Evolutionary conservation across 2,888 invertebrate species (phyloP).

Genomic region (Leucophenga maculata): DNA sequence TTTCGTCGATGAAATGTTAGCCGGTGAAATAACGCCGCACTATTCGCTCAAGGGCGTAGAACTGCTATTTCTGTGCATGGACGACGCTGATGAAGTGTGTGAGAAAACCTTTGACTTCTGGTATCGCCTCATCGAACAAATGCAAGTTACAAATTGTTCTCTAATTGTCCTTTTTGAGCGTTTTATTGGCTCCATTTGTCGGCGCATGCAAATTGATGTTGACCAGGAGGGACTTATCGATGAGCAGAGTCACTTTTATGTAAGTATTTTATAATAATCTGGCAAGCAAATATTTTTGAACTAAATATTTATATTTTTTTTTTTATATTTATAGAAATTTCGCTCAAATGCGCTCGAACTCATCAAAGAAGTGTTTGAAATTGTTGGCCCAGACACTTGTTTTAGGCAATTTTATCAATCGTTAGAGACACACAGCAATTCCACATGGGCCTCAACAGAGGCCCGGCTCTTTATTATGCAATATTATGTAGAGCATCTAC

Average conservation of each 20-base stretch:
- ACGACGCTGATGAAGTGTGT: slow-evolving; percentile 96
- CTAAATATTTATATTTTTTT: no score
- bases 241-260: slow-evolving; percentile 86
- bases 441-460: slow-evolving; percentile 94
- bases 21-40: slow-evolving; percentile 77
- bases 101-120: slow-evolving; percentile 96
- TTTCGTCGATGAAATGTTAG: slow-evolving; percentile 87
- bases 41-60: slow-evolving; percentile 89
- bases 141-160: slow-evolving; percentile 89
- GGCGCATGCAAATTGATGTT: slow-evolving; percentile 96
- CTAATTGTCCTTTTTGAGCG: slow-evolving; percentile 93
- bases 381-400: slow-evolving; percentile 92
- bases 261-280: slow-evolving; percentile 64
- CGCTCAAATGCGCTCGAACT: slow-evolving; percentile 91
- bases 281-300: background rate
- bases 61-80: slow-evolving; percentile 90
- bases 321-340: slow-evolving; percentile 75
- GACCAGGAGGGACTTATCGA: slow-evolving; percentile 91
- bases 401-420: slow-evolving; percentile 92
- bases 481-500: slow-evolving; percentile 92
- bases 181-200: slow-evolving; percentile 87
- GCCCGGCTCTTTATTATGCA: slow-evolving; percentile 96
- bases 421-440: slow-evolving; percentile 80
- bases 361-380: slow-evolving; percentile 96
- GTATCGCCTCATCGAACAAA: slow-evolving; percentile 94